Percentiles rank a stretch among this genome's conserved stretches.
Conservation (phyloP, 1,140 invertebrate species). For the Diabrotica virgifera region DNA sequence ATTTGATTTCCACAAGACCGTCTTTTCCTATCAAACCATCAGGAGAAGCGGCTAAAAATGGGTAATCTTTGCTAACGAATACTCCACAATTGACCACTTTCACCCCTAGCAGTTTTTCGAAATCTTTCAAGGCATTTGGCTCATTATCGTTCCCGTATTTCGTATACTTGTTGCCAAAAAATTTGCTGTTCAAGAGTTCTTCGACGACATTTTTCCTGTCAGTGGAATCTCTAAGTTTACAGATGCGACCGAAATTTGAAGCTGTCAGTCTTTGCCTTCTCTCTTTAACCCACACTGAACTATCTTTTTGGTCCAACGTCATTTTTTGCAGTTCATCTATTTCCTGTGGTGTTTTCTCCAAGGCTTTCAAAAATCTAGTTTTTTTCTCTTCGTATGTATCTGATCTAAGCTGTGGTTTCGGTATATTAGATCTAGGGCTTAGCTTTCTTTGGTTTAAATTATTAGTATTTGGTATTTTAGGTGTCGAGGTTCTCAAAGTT, state of each 20-base stretch:
- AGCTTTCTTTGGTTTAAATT: background rate
- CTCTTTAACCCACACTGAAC: conserved; percentile 25
- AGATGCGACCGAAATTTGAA: conserved; percentile 39
- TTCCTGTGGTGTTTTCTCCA: conserved; percentile 20
- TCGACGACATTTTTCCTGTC: conserved; percentile 27
- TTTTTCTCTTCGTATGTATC: conserved; percentile 21
- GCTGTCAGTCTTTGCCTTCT: conserved; percentile 34
- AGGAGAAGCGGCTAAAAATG: conserved; percentile 32
- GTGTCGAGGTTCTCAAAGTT: conserved; percentile 19
- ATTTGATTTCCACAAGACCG: conserved; percentile 33
- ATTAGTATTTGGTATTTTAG: conserved; percentile 8
- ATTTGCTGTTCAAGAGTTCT: conserved; percentile 25
- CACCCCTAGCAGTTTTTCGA: conserved; percentile 21
- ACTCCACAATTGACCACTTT: conserved; percentile 26
- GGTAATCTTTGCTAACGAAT: conserved; percentile 23
- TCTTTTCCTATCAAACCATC: conserved; percentile 29
- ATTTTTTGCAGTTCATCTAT: conserved; percentile 22
- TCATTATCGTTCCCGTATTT: conserved; percentile 29
- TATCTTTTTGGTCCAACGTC: conserved; percentile 25
- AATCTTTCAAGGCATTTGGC: conserved; percentile 19
- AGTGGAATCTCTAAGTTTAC: conserved; percentile 29
- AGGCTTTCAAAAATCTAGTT: conserved; percentile 20
- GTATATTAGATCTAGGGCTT: conserved; percentile 11
- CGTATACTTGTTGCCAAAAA: conserved; percentile 27
- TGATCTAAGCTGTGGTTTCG: background rate